phyloP scores from a whole-genome alignment of 2,113 vertebrate genomes.

The Otus sunia region DNA sequence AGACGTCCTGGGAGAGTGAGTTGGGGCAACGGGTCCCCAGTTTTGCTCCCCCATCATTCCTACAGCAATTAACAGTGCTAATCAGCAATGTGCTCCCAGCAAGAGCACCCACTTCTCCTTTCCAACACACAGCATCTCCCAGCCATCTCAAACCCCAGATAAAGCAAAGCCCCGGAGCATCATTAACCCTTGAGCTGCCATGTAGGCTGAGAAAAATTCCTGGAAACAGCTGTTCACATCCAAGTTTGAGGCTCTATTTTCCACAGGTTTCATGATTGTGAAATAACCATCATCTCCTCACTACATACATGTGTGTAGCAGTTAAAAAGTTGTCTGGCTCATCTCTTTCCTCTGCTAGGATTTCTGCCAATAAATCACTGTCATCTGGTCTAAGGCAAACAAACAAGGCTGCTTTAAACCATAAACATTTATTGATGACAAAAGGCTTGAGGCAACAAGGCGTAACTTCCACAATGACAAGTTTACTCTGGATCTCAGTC shows the following conservation, averaged over 20 bases:
- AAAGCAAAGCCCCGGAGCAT: background rate
- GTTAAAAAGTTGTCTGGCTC: conserved; percentile 1
- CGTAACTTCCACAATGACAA: background rate
- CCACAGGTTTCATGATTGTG: background rate
- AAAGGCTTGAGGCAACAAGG: background rate
- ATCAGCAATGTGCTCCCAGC: background rate
- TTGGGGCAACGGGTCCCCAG: background rate
- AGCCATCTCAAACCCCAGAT: background rate
- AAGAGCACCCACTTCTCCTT: background rate
- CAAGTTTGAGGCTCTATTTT: background rate
- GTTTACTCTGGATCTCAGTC: background rate
- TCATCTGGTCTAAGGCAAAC: conserved; percentile 12
- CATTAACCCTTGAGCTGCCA: background rate
- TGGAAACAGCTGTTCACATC: background rate
- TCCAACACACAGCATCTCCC: background rate
- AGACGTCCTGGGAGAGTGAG: background rate
- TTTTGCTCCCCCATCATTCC: background rate
- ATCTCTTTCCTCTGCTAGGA: background rate
- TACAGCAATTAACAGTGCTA: background rate
- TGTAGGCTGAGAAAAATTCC: background rate
- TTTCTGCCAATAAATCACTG: conserved; percentile 44
- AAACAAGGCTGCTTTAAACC: conserved; percentile 25
- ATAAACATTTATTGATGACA: conserved; percentile 9
- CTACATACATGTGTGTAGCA: background rate
- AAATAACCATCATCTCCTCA: background rate